A percentile compares a stretch with the other conserved stretches of the same genome.
Evolutionary conservation across 2,797 vertebrate species (phyloP).

Genomic region (Chiloscyllium punctatum): DNA sequence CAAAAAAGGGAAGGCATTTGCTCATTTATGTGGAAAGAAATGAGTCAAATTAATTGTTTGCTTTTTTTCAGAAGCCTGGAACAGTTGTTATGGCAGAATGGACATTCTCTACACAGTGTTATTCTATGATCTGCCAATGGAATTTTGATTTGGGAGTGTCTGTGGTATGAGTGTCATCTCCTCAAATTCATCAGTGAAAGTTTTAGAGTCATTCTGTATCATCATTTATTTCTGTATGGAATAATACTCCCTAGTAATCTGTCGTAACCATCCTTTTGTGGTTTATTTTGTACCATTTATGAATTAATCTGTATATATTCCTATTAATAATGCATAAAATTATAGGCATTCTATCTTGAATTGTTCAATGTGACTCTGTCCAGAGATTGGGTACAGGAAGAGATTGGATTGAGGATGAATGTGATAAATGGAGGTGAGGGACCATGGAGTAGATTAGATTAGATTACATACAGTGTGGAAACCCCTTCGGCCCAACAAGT

Average conservation of each 20-base stretch:
- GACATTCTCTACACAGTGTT: neutral
- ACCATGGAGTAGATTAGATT: too few species aligned
- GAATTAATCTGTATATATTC: neutral
- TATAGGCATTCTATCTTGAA: neutral
- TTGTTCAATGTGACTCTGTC: neutral
- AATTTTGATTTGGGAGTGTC: neutral
- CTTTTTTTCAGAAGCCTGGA: neutral
- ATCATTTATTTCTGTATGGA: neutral
- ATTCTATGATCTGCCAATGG: neutral
- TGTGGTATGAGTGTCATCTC: neutral
- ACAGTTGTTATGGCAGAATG: neutral
- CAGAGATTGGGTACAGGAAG: neutral
- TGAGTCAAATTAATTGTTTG: neutral
- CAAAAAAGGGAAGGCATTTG: neutral
- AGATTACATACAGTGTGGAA: too few species aligned
- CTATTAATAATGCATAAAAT: neutral
- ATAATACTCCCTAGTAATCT: neutral
- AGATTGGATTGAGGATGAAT: neutral
- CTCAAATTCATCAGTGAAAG: neutral
- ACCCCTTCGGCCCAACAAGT: too few species aligned
- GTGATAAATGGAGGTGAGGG: neutral
- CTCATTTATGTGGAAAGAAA: neutral
- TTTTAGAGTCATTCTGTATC: neutral
- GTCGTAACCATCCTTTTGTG: neutral
- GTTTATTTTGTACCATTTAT: neutral